phyloP scores from a whole-genome alignment of 2,888 invertebrate genomes.

The Margaritifera margaritifera region DNA sequence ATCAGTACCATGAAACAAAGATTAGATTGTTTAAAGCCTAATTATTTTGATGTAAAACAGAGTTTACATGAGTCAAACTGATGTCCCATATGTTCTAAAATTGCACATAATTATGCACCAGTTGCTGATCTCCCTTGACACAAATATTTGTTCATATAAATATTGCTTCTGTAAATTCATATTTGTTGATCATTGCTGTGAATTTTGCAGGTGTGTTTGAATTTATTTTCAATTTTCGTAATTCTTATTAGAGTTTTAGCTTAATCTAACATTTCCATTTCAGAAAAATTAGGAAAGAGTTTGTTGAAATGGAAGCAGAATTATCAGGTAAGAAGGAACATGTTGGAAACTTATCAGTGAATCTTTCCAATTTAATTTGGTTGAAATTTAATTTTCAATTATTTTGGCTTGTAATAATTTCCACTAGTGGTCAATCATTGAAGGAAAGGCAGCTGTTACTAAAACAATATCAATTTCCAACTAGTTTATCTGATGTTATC shows the following conservation, averaged over 20 bases:
- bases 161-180: too few relatives aligned
- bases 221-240: not conserved
- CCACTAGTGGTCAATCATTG: too few relatives aligned
- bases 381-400: not conserved
- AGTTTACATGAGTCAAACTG: too few relatives aligned
- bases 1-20: too few relatives aligned
- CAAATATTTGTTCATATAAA: too few relatives aligned
- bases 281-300: conserved; percentile 76
- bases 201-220: too few relatives aligned
- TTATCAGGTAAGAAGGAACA: conserved; percentile 82
- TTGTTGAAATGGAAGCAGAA: conserved; percentile 93
- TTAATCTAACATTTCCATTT: conserved; percentile 11
- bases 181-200: too few relatives aligned
- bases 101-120: too few relatives aligned
- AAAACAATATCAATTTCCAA: not conserved
- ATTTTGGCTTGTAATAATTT: not conserved
- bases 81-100: too few relatives aligned
- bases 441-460: not conserved
- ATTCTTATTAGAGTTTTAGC: not conserved
- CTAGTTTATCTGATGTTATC: not conserved
- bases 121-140: too few relatives aligned
- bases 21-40: too few relatives aligned
- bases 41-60: too few relatives aligned
- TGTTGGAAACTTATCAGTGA: not conserved
- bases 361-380: conserved; percentile 1